These are phyloP conservation scores for Meles meles DNA, from an alignment of 2,113 vertebrate genomes.

Conservation along the genomic window DNA sequence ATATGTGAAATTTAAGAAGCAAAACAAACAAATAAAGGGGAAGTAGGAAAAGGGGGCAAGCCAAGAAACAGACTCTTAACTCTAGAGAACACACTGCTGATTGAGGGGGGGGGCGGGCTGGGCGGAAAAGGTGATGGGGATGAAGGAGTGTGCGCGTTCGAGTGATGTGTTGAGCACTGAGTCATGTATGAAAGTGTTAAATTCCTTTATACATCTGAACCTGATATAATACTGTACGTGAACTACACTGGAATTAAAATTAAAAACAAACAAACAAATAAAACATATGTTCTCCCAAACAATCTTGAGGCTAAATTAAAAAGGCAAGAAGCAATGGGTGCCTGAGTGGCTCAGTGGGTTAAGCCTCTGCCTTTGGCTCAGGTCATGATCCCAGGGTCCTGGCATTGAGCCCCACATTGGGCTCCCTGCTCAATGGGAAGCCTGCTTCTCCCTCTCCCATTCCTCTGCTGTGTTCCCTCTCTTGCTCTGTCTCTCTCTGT, in stretches of 20 bases:
- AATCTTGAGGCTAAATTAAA: too few relatives aligned
- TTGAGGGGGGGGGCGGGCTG: background rate
- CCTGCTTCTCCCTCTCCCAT: too few relatives aligned
- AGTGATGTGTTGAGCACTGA: background rate
- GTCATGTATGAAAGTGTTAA: background rate
- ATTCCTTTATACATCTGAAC: background rate
- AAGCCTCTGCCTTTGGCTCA: too few relatives aligned
- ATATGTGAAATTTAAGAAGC: background rate
- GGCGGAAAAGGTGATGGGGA: background rate
- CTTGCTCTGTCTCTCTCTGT: background rate
- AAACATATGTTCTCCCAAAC: background rate
- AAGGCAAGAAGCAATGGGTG: background rate
- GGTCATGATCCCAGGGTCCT: too few relatives aligned
- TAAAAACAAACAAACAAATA: background rate
- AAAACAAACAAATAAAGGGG: background rate
- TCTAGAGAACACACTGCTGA: background rate
- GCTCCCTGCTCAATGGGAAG: too few relatives aligned
- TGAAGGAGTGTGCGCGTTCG: rapidly evolving
- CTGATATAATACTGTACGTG: background rate
- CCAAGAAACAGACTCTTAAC: background rate
- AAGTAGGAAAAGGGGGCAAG: background rate
- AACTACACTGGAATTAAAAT: background rate
- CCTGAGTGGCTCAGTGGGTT: too few relatives aligned
- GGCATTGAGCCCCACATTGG: too few relatives aligned
- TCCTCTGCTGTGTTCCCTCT: too few relatives aligned